Evolutionary conservation across 2,113 vertebrate species (phyloP).

Genomic region (Rostratula benghalensis): DNA sequence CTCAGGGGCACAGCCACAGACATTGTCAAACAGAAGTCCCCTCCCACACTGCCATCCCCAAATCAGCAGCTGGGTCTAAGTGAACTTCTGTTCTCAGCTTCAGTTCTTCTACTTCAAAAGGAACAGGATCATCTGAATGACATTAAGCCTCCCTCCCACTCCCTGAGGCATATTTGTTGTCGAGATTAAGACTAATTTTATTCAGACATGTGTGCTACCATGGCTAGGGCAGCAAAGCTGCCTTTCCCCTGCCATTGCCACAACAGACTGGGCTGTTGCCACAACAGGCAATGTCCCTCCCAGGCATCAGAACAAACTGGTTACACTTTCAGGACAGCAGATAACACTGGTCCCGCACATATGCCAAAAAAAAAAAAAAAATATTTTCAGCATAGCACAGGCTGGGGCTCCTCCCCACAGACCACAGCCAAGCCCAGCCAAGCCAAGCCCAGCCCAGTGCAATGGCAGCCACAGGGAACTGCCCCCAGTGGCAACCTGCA

Average conservation of each 20-base stretch:
- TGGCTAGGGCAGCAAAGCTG: neutral
- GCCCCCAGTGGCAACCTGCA: rapidly evolving
- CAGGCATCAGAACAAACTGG: neutral
- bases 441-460: rapidly evolving
- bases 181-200: neutral
- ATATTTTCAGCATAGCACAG: neutral
- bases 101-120: neutral
- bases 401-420: rapidly evolving
- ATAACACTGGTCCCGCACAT: neutral
- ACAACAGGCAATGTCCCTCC: neutral
- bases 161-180: neutral
- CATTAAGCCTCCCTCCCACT: rapidly evolving
- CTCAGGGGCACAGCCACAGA: rapidly evolving
- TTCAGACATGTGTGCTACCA: rapidly evolving
- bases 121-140: neutral
- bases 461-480: rapidly evolving
- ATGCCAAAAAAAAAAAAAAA: neutral
- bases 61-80: too few species aligned
- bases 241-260: too few species aligned
- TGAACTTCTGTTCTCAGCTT: neutral
- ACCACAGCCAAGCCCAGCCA: too few species aligned
- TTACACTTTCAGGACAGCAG: neutral
- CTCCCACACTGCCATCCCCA: neutral
- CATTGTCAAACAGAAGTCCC: rapidly evolving
- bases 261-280: neutral